These are phyloP conservation scores for Chondrosia reniformis DNA, from an alignment of 37 sponge, comb jelly and placozoan species.

Conservation along the genomic window DNA sequence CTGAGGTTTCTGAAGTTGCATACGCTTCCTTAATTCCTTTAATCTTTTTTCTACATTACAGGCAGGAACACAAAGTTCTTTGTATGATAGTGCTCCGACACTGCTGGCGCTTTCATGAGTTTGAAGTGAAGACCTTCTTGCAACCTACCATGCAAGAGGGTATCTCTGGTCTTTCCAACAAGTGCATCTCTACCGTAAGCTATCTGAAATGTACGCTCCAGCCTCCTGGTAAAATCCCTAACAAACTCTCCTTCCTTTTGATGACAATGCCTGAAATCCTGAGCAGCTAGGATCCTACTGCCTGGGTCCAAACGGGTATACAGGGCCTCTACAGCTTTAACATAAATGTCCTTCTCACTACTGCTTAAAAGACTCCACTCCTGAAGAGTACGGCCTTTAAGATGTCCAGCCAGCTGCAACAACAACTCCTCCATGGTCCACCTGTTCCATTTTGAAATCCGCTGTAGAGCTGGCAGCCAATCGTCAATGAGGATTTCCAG, in stretches of 20 bases:
- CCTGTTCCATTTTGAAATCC: slow-evolving; percentile 35
- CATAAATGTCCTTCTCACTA: not conserved
- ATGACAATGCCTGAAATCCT: slow-evolving; percentile 33
- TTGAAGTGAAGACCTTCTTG: slow-evolving; percentile 36
- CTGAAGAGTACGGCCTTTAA: slow-evolving; percentile 43
- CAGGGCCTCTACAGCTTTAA: slow-evolving; percentile 5
- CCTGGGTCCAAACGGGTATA: slow-evolving; percentile 27
- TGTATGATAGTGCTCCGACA: slow-evolving; percentile 46
- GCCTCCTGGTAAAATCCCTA: slow-evolving; percentile 24
- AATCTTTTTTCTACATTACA: slow-evolving; percentile 34
- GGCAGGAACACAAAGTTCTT: slow-evolving; percentile 37
- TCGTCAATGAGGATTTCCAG: slow-evolving; percentile 37
- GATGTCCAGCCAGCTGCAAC: slow-evolving; percentile 58
- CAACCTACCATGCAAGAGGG: slow-evolving; percentile 24
- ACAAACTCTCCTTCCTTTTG: slow-evolving; percentile 31
- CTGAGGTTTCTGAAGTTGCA: no score
- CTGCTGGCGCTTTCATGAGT: slow-evolving; percentile 30
- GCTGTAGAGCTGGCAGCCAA: slow-evolving; percentile 36
- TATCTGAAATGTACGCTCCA: slow-evolving; percentile 23
- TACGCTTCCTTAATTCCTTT: slow-evolving; percentile 19
- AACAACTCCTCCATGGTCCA: slow-evolving; percentile 46
- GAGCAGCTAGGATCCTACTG: slow-evolving; percentile 27
- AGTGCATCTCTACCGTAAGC: slow-evolving; percentile 40
- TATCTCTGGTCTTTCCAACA: slow-evolving; percentile 22
- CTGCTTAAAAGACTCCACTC: slow-evolving; percentile 43